Conservation (phyloP, 2,113 vertebrate genomes). For the Empidonax traillii region DNA sequence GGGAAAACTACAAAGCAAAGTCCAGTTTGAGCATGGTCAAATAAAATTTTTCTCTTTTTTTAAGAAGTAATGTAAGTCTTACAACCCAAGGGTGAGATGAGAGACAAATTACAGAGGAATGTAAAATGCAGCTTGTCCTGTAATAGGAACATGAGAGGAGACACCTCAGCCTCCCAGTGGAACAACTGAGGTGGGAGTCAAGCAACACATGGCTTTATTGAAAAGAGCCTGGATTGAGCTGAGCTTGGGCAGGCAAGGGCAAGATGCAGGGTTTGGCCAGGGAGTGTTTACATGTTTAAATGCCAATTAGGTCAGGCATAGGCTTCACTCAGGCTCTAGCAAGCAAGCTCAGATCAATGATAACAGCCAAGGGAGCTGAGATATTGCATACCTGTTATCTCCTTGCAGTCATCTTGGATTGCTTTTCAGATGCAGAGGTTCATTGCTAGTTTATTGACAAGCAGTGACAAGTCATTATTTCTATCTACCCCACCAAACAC, state of each 20-base stretch:
- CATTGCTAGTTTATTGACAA: neutral
- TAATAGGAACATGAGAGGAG: neutral
- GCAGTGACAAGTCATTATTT: neutral
- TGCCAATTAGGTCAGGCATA: neutral
- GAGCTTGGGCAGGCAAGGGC: neutral
- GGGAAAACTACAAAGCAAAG: neutral
- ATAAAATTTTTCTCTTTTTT: neutral
- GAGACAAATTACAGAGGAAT: neutral
- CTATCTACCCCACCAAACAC: neutral
- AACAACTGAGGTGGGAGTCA: neutral
- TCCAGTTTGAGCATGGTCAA: neutral
- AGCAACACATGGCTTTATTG: neutral
- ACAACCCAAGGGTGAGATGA: neutral
- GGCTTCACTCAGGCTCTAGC: neutral
- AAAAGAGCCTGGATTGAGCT: neutral
- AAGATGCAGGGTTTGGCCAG: neutral
- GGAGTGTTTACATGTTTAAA: neutral
- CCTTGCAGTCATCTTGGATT: neutral
- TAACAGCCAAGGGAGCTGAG: neutral
- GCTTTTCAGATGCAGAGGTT: neutral
- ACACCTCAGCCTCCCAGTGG: rapidly evolving
- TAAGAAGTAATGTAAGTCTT: neutral
- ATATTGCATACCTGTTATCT: neutral
- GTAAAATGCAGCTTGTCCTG: neutral
- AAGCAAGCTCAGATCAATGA: neutral